These are phyloP conservation scores for Hirtodrosophila confusa DNA, from an alignment of 2,888 invertebrate species.

Conservation along the genomic window DNA sequence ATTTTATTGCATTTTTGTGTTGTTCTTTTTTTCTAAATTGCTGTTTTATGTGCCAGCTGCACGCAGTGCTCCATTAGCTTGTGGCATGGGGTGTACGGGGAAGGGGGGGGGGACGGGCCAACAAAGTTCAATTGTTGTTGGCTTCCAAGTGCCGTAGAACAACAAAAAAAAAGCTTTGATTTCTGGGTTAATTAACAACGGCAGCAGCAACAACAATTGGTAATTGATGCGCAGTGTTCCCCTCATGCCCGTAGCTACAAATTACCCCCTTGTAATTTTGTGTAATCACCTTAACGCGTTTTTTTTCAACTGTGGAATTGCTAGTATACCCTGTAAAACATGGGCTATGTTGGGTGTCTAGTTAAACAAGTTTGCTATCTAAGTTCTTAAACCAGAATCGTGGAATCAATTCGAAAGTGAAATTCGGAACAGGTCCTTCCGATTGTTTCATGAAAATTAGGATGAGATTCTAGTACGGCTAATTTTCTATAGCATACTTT, in stretches of 20 bases:
- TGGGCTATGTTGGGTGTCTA: neutral
- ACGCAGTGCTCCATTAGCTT: constrained; percentile 18
- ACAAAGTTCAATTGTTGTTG: constrained; percentile 48
- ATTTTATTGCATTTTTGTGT: constrained; percentile 1
- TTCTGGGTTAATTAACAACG: constrained; percentile 68
- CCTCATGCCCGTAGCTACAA: neutral
- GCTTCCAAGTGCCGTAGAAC: constrained; percentile 29
- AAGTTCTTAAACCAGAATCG: no score
- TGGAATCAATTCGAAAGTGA: no score
- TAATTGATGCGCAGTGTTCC: constrained; percentile 63
- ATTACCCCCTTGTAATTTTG: neutral
- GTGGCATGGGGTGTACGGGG: neutral
- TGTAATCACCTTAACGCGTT: constrained; percentile 56
- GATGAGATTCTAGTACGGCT: no score
- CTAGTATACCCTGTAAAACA: constrained; percentile 12
- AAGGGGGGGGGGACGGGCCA: neutral
- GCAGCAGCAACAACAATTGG: constrained; percentile 60
- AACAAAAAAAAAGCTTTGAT: constrained; percentile 41
- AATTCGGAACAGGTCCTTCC: no score
- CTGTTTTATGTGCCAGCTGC: constrained; percentile 58
- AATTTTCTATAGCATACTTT: no score
- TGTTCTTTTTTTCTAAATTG: constrained; percentile 6
- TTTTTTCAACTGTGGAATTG: constrained; percentile 8
- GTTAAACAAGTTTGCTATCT: neutral
- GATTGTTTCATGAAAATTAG: no score